Evolutionary conservation across 2,113 vertebrate species (phyloP).

Genomic region (Enhydra lutris): DNA sequence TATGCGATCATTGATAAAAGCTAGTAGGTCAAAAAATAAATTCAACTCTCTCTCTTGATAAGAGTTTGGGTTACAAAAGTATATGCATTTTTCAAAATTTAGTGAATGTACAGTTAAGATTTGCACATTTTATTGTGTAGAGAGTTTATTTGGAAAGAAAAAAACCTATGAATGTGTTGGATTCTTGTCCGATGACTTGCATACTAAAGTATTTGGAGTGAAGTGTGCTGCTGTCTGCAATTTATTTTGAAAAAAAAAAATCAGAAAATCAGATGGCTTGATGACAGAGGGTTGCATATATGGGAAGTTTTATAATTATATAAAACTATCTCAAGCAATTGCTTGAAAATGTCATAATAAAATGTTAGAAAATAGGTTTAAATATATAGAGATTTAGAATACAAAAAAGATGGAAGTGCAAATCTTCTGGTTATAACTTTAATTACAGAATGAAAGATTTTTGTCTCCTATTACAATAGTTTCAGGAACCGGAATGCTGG

Average conservation of each 20-base stretch:
- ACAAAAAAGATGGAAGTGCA: background rate
- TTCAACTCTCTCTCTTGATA: background rate
- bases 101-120: background rate
- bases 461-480: background rate
- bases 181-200: background rate
- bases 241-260: background rate
- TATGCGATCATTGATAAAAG: background rate
- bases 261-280: background rate
- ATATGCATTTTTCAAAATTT: background rate
- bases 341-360: background rate
- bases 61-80: background rate
- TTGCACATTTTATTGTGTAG: background rate
- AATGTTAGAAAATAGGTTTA: background rate
- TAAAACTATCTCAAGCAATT: slow-evolving; percentile 18
- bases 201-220: background rate
- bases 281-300: background rate
- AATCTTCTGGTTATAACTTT: background rate
- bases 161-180: background rate
- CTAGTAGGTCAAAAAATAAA: background rate
- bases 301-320: background rate
- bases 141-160: background rate
- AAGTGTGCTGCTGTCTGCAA: background rate
- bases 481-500: background rate
- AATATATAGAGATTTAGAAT: background rate
- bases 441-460: background rate